A percentile compares a stretch with the other conserved stretches of the same genome.
Conservation (phyloP, 2,888 invertebrate species). For the Hydraecia micacea region DNA sequence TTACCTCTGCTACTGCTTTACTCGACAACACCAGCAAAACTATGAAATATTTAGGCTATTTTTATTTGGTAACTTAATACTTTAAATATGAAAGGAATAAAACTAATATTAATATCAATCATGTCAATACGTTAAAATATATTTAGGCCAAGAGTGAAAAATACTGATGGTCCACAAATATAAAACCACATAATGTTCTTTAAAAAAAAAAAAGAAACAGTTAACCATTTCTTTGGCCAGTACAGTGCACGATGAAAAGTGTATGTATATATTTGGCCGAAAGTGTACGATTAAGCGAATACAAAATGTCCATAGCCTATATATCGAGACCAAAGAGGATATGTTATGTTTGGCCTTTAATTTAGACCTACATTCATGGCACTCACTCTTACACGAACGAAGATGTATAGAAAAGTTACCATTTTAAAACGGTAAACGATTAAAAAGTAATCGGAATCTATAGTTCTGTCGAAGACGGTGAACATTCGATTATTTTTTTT, state of each 20-base stretch:
- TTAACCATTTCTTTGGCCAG: constrained; percentile 41
- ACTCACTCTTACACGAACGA: constrained; percentile 54
- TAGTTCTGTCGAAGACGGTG: constrained; percentile 28
- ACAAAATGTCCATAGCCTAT: constrained; percentile 58
- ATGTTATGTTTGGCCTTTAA: constrained; percentile 53
- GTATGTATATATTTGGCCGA: constrained; percentile 49
- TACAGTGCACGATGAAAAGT: constrained; percentile 50
- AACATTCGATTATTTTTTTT: neutral
- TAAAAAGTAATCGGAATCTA: neutral
- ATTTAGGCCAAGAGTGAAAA: constrained; percentile 63
- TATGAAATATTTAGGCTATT: constrained; percentile 56
- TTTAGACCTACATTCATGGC: constrained; percentile 58
- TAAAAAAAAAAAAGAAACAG: constrained; percentile 22
- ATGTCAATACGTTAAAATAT: constrained; percentile 47
- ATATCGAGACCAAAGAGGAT: constrained; percentile 55
- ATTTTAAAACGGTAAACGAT: constrained; percentile 33
- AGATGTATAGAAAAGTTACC: constrained; percentile 27
- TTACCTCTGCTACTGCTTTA: constrained; percentile 5
- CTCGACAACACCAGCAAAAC: constrained; percentile 34
- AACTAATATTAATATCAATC: constrained; percentile 61
- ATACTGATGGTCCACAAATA: constrained; percentile 53
- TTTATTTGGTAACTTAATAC: constrained; percentile 67
- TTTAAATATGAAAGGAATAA: constrained; percentile 49
- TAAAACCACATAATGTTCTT: constrained; percentile 16
- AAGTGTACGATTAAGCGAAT: constrained; percentile 59